These are phyloP conservation scores for Champsocephalus esox DNA, from an alignment of 2,797 vertebrate species.

Conservation along the genomic window DNA sequence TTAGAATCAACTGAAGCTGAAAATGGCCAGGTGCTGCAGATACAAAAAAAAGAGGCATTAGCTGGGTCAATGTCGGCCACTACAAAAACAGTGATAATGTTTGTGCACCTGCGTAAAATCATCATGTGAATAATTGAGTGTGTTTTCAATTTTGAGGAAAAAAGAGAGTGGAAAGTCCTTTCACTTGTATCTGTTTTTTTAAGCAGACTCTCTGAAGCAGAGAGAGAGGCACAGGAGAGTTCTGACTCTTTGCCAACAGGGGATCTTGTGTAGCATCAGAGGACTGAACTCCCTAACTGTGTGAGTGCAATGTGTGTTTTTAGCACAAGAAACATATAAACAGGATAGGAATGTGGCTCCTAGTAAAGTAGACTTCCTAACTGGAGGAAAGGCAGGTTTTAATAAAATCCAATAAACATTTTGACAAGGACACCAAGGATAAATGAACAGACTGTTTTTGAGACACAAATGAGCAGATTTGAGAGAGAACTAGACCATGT, in stretches of 20 bases:
- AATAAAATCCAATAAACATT: conserved; percentile 8
- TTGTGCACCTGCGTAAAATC: conserved; percentile 72
- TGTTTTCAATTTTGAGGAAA: conserved; percentile 42
- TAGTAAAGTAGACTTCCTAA: neutral
- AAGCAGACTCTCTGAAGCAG: conserved; percentile 34
- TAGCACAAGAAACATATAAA: conserved; percentile 2
- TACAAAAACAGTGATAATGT: conserved; percentile 57
- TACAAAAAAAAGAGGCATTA: conserved; percentile 48
- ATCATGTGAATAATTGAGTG: conserved; percentile 28
- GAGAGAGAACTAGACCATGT: conserved; percentile 73
- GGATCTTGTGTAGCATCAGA: conserved; percentile 28
- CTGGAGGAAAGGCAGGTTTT: neutral
- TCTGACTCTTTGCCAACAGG: conserved; percentile 43
- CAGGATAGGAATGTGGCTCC: conserved; percentile 1
- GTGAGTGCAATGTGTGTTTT: conserved; percentile 25
- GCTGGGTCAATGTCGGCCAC: conserved; percentile 38
- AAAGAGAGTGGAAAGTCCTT: conserved; percentile 19
- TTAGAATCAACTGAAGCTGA: conserved; percentile 71
- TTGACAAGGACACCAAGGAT: conserved; percentile 31
- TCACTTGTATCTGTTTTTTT: conserved; percentile 35
- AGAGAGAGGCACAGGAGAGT: conserved; percentile 27
- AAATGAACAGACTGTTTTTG: conserved; percentile 56
- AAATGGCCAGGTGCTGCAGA: conserved; percentile 72
- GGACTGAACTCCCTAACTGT: conserved; percentile 49
- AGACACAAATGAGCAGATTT: conserved; percentile 69